Evolutionary conservation across 2,888 invertebrate species (phyloP).

Genomic region (Zhuqinia jingwanae): DNA sequence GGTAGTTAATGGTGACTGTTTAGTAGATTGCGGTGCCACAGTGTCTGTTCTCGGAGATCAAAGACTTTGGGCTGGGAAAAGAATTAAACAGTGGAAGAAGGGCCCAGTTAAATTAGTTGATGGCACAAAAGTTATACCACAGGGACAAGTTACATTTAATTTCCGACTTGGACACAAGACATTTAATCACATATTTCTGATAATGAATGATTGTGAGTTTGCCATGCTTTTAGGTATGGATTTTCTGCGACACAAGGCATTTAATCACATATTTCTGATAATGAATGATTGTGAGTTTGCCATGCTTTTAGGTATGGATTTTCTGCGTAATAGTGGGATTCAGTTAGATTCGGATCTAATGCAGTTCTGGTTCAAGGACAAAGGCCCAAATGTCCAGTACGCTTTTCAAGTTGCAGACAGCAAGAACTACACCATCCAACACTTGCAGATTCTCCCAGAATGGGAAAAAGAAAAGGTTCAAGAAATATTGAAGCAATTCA

Average conservation of each 20-base stretch:
- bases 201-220: background rate
- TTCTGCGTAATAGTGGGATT: slow-evolving; percentile 44
- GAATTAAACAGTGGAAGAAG: slow-evolving; percentile 2
- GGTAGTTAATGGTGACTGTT: background rate
- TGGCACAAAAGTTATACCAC: background rate
- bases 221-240: slow-evolving; percentile 33
- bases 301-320: slow-evolving; percentile 38
- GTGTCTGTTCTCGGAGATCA: slow-evolving; percentile 21
- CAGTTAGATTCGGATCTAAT: background rate
- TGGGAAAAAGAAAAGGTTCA: slow-evolving; percentile 26
- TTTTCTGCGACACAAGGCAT: background rate
- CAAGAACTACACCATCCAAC: background rate
- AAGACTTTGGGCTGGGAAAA: background rate
- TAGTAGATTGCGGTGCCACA: slow-evolving; percentile 41
- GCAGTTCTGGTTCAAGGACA: slow-evolving; percentile 23
- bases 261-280: background rate
- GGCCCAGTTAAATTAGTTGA: slow-evolving; percentile 30
- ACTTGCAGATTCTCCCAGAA: slow-evolving; percentile 24
- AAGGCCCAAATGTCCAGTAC: background rate
- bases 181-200: slow-evolving; percentile 6
- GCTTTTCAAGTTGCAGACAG: background rate
- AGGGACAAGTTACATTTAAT: background rate
- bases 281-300: slow-evolving; percentile 4
- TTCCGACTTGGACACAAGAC: background rate
- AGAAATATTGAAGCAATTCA: slow-evolving; percentile 19